Percentiles rank a stretch among this genome's conserved stretches.
Conservation (phyloP, 2,888 invertebrate species). For the Sesia bembeciformis region DNA sequence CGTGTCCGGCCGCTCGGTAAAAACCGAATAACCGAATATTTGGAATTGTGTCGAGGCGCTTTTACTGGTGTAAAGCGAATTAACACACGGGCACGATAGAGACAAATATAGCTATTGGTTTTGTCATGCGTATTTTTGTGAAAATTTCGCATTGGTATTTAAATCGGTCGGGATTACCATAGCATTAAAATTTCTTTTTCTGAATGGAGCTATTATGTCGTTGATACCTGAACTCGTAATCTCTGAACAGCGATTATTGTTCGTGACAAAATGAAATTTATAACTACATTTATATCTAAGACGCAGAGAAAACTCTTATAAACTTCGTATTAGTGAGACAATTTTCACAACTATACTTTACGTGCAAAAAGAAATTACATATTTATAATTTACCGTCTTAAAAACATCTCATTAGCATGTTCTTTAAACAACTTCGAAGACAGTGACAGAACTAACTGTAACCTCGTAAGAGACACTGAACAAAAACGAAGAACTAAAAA, state of each 20-base stretch:
- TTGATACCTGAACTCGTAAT: too few species aligned
- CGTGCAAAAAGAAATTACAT: too few species aligned
- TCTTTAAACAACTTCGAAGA: too few species aligned
- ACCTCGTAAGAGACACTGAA: not conserved
- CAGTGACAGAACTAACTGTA: not conserved
- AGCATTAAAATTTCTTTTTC: not conserved
- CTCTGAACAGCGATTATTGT: too few species aligned
- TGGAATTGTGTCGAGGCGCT: constrained; percentile 50
- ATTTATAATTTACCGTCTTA: too few species aligned
- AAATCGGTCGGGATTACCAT: not conserved
- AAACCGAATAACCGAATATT: constrained; percentile 54
- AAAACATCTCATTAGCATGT: too few species aligned
- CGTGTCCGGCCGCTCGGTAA: constrained; percentile 38
- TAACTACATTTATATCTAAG: too few species aligned
- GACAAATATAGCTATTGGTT: constrained; percentile 31
- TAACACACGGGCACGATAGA: constrained; percentile 33
- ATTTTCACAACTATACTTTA: too few species aligned
- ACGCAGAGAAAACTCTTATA: too few species aligned
- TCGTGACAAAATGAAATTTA: too few species aligned
- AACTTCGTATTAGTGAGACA: too few species aligned
- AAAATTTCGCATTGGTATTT: not conserved
- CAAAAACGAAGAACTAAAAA: constrained; percentile 41
- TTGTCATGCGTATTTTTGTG: constrained; percentile 12
- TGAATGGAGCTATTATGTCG: too few species aligned
- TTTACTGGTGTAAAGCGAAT: constrained; percentile 51